Evolutionary conservation across 2,888 invertebrate genomes (phyloP).

Genomic region (Pheosia gnoma): DNA sequence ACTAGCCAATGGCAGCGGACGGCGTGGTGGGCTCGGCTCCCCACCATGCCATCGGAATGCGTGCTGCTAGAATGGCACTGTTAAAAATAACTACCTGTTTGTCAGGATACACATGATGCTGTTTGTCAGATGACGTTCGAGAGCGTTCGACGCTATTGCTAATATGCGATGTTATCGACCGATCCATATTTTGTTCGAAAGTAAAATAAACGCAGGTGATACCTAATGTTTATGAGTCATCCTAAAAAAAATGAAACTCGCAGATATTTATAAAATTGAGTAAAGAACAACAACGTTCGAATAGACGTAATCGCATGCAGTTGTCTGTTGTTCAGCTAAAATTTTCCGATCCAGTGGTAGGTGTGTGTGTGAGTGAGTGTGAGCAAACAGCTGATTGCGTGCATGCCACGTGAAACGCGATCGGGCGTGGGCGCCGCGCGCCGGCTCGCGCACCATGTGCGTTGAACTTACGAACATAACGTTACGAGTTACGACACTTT

Average conservation of each 20-base stretch:
- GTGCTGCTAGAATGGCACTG: conserved; percentile 74
- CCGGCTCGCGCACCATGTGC: conserved; percentile 38
- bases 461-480: conserved; percentile 9
- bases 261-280: conserved; percentile 5
- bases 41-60: conserved; percentile 76
- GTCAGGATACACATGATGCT: conserved; percentile 59
- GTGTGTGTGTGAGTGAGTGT: conserved; percentile 36
- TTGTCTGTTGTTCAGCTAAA: conserved; percentile 21
- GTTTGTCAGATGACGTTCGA: conserved; percentile 54
- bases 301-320: background rate
- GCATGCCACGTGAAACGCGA: conserved; percentile 60
- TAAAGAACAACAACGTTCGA: conserved; percentile 2
- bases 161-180: conserved; percentile 44
- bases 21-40: conserved; percentile 80
- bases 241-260: background rate
- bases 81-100: conserved; percentile 81
- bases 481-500: conserved; percentile 15
- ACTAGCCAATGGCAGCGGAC: conserved; percentile 65
- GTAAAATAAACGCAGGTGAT: background rate
- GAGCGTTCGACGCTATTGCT: conserved; percentile 69
- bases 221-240: background rate
- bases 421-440: conserved; percentile 47
- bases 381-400: conserved; percentile 63
- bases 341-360: conserved; percentile 49
- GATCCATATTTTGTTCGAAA: conserved; percentile 25